Percentiles rank a stretch among this genome's conserved stretches.
These are phyloP conservation scores for Caenorhabditis sinica DNA, from an alignment of 2,888 invertebrate species.

Conservation along the genomic window DNA sequence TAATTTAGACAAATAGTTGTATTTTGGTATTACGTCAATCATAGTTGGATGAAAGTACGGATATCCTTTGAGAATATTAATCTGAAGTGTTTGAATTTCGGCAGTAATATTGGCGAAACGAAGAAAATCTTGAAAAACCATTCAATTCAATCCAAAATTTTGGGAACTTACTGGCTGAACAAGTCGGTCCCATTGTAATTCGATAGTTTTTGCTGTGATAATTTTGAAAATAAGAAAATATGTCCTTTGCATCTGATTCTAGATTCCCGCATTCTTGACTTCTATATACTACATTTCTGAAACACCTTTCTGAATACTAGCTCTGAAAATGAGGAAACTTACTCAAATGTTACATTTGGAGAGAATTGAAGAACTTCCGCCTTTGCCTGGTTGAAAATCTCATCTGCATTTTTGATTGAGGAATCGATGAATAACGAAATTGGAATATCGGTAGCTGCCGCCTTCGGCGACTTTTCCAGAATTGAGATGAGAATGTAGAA, in stretches of 20 bases:
- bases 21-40: constrained; percentile 60
- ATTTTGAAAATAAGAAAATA: constrained; percentile 50
- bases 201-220: constrained; percentile 46
- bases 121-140: constrained; percentile 47
- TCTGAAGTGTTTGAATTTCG: constrained; percentile 44
- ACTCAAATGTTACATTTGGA: constrained; percentile 58
- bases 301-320: background rate
- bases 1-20: background rate
- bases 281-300: constrained; percentile 35
- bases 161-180: constrained; percentile 29
- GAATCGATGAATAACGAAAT: constrained; percentile 51
- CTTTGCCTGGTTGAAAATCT: constrained; percentile 44
- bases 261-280: constrained; percentile 24
- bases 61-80: constrained; percentile 55
- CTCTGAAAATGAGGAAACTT: background rate
- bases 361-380: constrained; percentile 42
- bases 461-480: constrained; percentile 24
- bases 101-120: constrained; percentile 58
- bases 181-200: constrained; percentile 60
- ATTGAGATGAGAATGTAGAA: constrained; percentile 12
- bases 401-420: constrained; percentile 45
- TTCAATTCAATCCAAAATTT: background rate
- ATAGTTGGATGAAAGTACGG: constrained; percentile 55
- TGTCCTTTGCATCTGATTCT: constrained; percentile 44
- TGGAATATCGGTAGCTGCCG: constrained; percentile 30